A percentile compares a stretch with the other conserved stretches of the same genome.
phyloP scores from a whole-genome alignment of 37 sponge, comb jelly and placozoan genomes.

The Oopsacas minuta region DNA sequence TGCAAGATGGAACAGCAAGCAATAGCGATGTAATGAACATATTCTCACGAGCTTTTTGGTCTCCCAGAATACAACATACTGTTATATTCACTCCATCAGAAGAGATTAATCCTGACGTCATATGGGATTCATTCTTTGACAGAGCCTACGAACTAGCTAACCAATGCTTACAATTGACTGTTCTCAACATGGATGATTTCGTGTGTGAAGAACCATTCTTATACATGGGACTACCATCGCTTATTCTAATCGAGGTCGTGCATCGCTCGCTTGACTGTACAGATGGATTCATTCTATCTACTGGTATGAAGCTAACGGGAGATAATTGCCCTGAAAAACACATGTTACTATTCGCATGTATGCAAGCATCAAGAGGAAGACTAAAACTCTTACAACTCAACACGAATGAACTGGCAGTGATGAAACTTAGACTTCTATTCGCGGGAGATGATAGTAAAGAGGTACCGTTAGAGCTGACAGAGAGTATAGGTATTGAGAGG shows the following conservation, averaged over 20 bases:
- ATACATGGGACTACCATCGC: background rate
- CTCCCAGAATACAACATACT: background rate
- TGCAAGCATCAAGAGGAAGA: background rate
- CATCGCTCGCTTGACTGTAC: background rate
- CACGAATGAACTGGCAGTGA: background rate
- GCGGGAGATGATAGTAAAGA: constrained; percentile 3
- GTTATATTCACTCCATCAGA: background rate
- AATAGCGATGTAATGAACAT: background rate
- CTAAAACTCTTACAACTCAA: background rate
- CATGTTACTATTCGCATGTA: background rate
- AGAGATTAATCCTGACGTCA: background rate
- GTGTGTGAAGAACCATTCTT: background rate
- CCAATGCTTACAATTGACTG: background rate
- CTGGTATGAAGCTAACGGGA: background rate
- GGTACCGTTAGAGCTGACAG: background rate
- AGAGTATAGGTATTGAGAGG: background rate
- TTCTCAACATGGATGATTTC: background rate
- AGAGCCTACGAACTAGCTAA: background rate
- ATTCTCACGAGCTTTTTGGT: background rate
- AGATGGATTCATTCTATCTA: background rate
- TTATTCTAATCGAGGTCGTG: background rate
- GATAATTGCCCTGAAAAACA: background rate
- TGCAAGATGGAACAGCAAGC: background rate
- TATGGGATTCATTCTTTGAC: background rate
- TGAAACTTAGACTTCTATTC: background rate